Evolutionary conservation across 2,888 invertebrate genomes (phyloP).

Genomic region (Hyles lineata): DNA sequence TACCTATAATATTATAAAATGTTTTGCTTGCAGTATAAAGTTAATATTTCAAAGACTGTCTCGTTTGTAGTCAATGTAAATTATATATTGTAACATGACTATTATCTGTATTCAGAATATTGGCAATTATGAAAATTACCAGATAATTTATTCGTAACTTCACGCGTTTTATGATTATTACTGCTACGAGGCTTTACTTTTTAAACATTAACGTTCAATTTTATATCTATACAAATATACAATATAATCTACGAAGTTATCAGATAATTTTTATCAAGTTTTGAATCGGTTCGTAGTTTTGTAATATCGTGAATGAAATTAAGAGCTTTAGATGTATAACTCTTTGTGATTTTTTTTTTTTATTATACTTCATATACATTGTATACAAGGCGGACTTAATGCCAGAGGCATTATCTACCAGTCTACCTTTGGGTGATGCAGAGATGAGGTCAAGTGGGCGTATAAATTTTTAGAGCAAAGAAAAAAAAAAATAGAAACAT

Average conservation of each 20-base stretch:
- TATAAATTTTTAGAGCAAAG: no score
- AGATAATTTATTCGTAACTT: neutral
- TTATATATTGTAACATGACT: neutral
- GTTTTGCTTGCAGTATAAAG: neutral
- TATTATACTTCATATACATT: no score
- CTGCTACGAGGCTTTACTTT: neutral
- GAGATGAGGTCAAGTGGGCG: no score
- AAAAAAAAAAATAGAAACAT: no score
- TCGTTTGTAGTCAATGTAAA: neutral
- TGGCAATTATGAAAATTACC: slow-evolving; percentile 8
- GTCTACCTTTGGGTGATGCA: no score
- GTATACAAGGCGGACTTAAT: no score
- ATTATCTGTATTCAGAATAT: neutral
- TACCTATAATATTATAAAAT: no score
- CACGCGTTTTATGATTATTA: slow-evolving; percentile 1
- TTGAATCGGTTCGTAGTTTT: neutral
- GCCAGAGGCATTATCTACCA: no score
- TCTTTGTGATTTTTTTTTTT: no score
- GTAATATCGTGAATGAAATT: no score
- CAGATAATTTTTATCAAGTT: neutral
- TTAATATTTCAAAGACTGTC: neutral
- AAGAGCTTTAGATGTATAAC: no score
- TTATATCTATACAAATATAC: neutral
- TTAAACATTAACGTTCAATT: neutral
- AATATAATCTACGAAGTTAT: neutral